Conservation (phyloP, 2,888 invertebrate species). For the Rhabditophanes sp. region DNA sequence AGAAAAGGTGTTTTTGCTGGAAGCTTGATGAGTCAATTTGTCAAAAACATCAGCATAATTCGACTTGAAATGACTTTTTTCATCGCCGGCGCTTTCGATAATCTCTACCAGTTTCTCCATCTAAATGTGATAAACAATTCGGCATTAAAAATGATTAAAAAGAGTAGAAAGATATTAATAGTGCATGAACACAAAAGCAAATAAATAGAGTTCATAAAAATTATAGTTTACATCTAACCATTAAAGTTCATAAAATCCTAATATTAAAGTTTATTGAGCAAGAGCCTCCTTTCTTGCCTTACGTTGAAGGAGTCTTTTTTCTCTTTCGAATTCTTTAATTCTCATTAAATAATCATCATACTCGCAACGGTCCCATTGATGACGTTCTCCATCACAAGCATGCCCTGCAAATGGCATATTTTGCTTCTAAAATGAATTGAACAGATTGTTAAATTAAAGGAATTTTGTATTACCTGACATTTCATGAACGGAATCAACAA, state of each 20-base stretch:
- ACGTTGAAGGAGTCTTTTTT: conserved; percentile 33
- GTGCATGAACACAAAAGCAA: conserved; percentile 1
- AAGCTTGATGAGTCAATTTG: neutral
- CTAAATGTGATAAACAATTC: conserved; percentile 1
- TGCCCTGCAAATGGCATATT: conserved; percentile 35
- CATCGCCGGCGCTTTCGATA: conserved; percentile 3
- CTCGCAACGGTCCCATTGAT: conserved; percentile 36
- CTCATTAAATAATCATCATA: conserved; percentile 39
- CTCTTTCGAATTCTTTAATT: conserved; percentile 43
- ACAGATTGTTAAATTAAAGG: neutral
- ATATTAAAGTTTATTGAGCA: conserved; percentile 1
- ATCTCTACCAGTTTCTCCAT: conserved; percentile 2
- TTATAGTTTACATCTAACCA: conserved; percentile 1
- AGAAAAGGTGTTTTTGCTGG: too few relatives aligned
- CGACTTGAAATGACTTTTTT: conserved; percentile 3
- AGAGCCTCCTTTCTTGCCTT: conserved; percentile 27
- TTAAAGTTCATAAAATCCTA: conserved; percentile 2
- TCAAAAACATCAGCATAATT: conserved; percentile 4
- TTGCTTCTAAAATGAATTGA: conserved; percentile 16
- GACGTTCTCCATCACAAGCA: conserved; percentile 25
- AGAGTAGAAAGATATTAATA: conserved; percentile 1
- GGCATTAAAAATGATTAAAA: neutral
- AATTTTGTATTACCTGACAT: conserved; percentile 21
- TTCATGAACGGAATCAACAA: conserved; percentile 28
- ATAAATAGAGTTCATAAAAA: neutral